phyloP scores from a whole-genome alignment of 1,140 invertebrate species.

The Euwallacea fornicatus region DNA sequence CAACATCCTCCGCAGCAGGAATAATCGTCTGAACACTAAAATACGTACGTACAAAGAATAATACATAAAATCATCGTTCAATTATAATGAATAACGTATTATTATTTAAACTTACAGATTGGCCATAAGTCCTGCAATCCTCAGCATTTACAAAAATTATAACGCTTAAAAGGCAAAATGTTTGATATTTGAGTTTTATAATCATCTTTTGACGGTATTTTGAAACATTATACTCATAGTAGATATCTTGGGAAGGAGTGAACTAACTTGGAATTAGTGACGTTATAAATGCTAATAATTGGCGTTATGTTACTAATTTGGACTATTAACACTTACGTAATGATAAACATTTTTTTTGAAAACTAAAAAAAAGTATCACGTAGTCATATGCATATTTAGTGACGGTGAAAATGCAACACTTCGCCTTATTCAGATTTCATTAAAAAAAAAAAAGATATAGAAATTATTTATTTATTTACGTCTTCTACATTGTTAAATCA shows the following conservation, averaged over 20 bases:
- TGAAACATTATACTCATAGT: neutral
- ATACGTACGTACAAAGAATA: constrained; percentile 28
- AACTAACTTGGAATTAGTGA: neutral
- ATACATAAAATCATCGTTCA: constrained; percentile 16
- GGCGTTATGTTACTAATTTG: constrained; percentile 23
- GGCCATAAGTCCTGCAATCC: constrained; percentile 38
- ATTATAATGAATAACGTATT: neutral
- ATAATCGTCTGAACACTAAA: constrained; percentile 51
- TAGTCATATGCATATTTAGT: too few species aligned
- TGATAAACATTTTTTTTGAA: neutral
- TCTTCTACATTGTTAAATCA: neutral
- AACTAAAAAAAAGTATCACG: too few species aligned
- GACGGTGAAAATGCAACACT: too few species aligned
- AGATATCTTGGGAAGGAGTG: too few species aligned
- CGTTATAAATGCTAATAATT: constrained; percentile 8
- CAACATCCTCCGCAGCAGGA: constrained; percentile 55
- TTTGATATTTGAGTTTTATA: too few species aligned
- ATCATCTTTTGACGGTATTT: too few species aligned
- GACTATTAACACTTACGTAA: constrained; percentile 9
- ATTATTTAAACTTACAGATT: constrained; percentile 33
- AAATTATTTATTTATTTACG: too few species aligned
- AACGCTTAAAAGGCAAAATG: too few species aligned
- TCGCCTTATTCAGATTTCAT: too few species aligned
- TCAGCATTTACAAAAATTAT: constrained; percentile 8
- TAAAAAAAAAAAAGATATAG: too few species aligned